Conservation (phyloP, 1,140 invertebrate genomes). For the Hyles vespertilio region DNA sequence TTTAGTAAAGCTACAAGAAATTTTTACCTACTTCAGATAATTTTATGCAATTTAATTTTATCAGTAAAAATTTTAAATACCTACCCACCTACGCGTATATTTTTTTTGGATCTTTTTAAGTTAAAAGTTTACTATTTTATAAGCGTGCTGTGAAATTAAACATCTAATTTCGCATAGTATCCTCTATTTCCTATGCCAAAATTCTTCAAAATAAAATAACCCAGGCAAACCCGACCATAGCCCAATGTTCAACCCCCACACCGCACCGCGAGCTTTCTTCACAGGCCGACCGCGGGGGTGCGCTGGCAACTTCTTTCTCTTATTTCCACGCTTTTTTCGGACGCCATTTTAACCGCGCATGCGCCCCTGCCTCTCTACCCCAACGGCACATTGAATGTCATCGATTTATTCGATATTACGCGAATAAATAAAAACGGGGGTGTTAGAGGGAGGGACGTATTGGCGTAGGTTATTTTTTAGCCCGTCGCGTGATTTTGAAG, state of each 20-base stretch:
- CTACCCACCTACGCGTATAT: too few species aligned
- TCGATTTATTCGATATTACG: conserved; percentile 52
- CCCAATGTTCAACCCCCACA: conserved; percentile 20
- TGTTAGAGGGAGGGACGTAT: conserved; percentile 16
- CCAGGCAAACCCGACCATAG: conserved; percentile 10
- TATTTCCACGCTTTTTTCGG: conserved; percentile 65
- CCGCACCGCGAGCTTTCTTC: conserved; percentile 44
- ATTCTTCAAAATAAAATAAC: neutral
- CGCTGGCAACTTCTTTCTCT: conserved; percentile 61
- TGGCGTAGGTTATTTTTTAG: too few species aligned
- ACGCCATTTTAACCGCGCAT: conserved; percentile 66
- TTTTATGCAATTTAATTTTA: too few species aligned
- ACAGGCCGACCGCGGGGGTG: conserved; percentile 30
- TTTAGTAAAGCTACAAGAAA: too few species aligned
- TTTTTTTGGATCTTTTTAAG: too few species aligned
- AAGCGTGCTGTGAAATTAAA: too few species aligned
- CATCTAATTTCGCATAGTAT: too few species aligned
- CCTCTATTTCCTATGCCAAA: neutral
- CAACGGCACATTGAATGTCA: conserved; percentile 39
- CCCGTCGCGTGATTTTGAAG: too few species aligned
- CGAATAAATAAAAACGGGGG: conserved; percentile 53
- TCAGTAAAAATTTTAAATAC: too few species aligned
- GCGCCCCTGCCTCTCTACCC: conserved; percentile 33
- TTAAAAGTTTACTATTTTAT: too few species aligned
- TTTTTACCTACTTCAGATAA: too few species aligned